These are phyloP conservation scores for Anarhynchus alexandrinus DNA, from an alignment of 2,113 vertebrate species.

Conservation along the genomic window DNA sequence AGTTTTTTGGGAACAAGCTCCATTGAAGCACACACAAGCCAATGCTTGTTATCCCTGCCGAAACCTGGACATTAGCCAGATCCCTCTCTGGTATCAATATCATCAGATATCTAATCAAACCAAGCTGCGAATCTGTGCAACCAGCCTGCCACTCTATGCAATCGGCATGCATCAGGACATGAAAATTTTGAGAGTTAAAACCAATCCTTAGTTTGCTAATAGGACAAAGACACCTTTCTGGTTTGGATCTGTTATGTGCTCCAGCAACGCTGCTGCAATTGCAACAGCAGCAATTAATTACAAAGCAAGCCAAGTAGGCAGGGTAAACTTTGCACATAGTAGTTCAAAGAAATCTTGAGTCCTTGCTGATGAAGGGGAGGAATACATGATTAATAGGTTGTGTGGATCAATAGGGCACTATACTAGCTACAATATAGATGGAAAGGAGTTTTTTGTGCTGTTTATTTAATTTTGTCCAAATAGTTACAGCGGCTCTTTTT, in stretches of 20 bases:
- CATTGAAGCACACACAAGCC: not conserved
- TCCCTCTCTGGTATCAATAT: not conserved
- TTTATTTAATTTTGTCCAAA: not conserved
- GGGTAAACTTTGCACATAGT: not conserved
- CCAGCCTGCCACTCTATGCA: not conserved
- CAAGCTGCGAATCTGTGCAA: not conserved
- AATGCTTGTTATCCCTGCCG: not conserved
- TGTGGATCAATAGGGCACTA: not conserved
- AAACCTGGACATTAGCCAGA: not conserved
- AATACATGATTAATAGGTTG: not conserved
- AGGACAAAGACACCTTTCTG: not conserved
- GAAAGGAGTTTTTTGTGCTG: not conserved
- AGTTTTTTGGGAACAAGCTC: not conserved
- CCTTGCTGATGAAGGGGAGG: not conserved
- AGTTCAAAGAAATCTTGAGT: not conserved
- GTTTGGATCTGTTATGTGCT: not conserved
- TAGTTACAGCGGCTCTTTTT: not conserved
- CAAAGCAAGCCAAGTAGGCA: not conserved
- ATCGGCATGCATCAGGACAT: not conserved
- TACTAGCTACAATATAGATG: not conserved
- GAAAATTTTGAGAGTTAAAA: not conserved
- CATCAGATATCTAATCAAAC: not conserved
- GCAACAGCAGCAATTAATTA: not conserved
- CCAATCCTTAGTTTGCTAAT: not conserved
- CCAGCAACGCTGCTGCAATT: fast-evolving